These are phyloP conservation scores for Chaetodon auriga DNA, from an alignment of 2,113 vertebrate species.

Conservation along the genomic window DNA sequence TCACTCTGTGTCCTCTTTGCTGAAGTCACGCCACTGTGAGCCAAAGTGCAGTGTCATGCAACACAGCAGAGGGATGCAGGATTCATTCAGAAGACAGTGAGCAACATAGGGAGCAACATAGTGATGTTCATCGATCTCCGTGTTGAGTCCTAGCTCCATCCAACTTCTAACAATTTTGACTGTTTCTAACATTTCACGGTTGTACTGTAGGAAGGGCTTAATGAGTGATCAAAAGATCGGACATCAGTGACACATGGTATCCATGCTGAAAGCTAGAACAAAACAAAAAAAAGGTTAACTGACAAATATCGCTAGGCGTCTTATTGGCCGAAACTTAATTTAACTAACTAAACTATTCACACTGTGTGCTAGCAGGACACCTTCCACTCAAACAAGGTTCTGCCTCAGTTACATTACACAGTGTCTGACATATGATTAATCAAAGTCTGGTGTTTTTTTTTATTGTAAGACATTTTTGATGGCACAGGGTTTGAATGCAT, in stretches of 20 bases:
- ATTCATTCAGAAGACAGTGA: conserved; percentile 25
- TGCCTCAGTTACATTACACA: neutral
- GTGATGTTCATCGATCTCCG: neutral
- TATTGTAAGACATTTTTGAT: neutral
- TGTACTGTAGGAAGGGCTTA: neutral
- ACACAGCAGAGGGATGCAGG: conserved; percentile 20
- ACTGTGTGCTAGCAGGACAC: neutral
- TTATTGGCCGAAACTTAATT: neutral
- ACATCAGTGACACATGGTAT: neutral
- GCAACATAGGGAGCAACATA: neutral
- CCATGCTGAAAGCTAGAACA: neutral
- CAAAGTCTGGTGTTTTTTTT: neutral
- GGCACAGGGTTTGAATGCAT: neutral
- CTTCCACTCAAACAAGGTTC: neutral
- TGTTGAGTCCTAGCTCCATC: neutral
- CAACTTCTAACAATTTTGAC: neutral
- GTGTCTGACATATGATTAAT: neutral
- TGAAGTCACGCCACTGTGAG: conserved; percentile 34
- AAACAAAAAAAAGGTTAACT: neutral
- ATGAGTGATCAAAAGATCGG: neutral
- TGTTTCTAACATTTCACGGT: neutral
- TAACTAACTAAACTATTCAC: neutral
- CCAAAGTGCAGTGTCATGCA: conserved; percentile 42
- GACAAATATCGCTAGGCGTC: neutral
- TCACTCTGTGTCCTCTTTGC: conserved; percentile 40